Base-by-base conservation (phyloP, 2,113 vertebrate species). In the Ranitomeya imitator region DNA sequence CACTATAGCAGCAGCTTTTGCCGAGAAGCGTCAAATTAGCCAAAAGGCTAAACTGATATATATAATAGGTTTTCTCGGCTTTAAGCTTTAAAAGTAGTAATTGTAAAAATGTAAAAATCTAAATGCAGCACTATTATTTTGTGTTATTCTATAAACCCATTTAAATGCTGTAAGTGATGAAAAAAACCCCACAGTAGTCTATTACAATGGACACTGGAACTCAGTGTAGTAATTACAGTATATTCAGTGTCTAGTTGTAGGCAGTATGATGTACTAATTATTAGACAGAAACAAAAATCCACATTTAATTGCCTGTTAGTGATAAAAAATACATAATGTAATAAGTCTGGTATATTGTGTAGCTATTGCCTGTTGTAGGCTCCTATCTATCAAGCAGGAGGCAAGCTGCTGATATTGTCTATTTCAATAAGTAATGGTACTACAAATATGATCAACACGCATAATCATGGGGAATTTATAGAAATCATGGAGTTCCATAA, bases 1-100 rank as follows among this genome's bases (percentile, higher is more conserved):
- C 86, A 80, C 60, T 57, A 73, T 85, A 73, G 86, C 51, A 80
- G 86, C 76, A 79, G 85, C 85, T 78, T 86, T 76, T 86, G 13
- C 7, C 0, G 31, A 23, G 31, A 26, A 59, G 78, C 57, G 79
- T 65, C 15, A 79, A 77, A 79, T 52, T 57, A 76, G 54, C 63
- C 37, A 55, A 71, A 63, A 71, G 45, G 63, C 82, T 61, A 84
- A 84, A 26, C 63, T 83, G 61, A 54, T 67, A 65, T n/a, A 83
- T 67, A n/a, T 37, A 21, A 51, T 55, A 21, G 82, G 14, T 55
- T 71, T 52, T 76, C 14, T 45, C 14, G 19, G 52, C 23, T 23
- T 15, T 52, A 55, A 61, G 26, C 13, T 55, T 57, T 55, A 31
- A 55, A 83, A 69, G n/a, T 84, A 55, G 21, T 12, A 55, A 26